Percentiles rank a stretch among this genome's conserved stretches.
phyloP scores from a whole-genome alignment of 2,888 invertebrate species.

The Perdita meconis region DNA sequence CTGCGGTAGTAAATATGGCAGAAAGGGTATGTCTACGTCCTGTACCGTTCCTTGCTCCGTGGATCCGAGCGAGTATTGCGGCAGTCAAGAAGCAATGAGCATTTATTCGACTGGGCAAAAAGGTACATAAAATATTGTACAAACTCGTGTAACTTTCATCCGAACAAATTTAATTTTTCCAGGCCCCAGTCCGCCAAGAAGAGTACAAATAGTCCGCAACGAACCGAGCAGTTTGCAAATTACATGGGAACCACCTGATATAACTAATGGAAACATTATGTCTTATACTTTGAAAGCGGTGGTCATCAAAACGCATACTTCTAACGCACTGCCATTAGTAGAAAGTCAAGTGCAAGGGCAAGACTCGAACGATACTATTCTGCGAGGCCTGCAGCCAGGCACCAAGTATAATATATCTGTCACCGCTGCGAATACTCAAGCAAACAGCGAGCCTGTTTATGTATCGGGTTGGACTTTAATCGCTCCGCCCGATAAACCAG shows the following conservation, averaged over 20 bases:
- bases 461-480: constrained; percentile 89
- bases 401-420: constrained; percentile 91
- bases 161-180: constrained; percentile 33
- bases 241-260: constrained; percentile 84
- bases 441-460: constrained; percentile 86
- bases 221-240: constrained; percentile 84
- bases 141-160: too few species aligned
- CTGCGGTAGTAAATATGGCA: constrained; percentile 84
- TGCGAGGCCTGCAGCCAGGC: constrained; percentile 88
- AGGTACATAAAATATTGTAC: constrained; percentile 71
- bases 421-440: constrained; percentile 87
- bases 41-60: constrained; percentile 87
- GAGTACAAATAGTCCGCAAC: constrained; percentile 86
- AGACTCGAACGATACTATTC: constrained; percentile 76
- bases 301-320: constrained; percentile 77
- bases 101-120: constrained; percentile 88
- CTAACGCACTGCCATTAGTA: constrained; percentile 72
- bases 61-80: constrained; percentile 88
- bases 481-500: constrained; percentile 88
- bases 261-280: constrained; percentile 84
- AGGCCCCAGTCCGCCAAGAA: constrained; percentile 90
- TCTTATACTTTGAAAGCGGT: constrained; percentile 83
- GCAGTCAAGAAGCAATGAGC: constrained; percentile 88
- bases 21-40: constrained; percentile 74
- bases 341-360: constrained; percentile 80